A percentile compares a stretch with the other conserved stretches of the same genome.
phyloP scores from a whole-genome alignment of 2,797 vertebrate genomes.

The Acrocephalus scirpaceus region DNA sequence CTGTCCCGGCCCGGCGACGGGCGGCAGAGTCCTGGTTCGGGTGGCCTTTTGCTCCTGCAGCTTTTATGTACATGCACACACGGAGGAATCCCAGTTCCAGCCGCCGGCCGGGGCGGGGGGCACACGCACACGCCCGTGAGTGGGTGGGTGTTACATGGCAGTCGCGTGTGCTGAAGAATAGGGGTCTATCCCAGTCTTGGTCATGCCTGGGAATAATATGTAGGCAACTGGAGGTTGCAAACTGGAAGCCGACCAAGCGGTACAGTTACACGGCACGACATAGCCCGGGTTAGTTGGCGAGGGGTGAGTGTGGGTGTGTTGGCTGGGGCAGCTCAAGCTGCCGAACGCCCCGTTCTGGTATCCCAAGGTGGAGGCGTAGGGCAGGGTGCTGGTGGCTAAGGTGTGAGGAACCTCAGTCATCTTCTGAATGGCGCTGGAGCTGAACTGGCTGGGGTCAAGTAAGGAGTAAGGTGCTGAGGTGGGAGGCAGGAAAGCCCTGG shows the following conservation, averaged over 20 bases:
- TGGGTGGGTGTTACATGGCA: slow-evolving; percentile 88
- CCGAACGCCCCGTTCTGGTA: slow-evolving; percentile 98
- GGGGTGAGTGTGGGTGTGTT: slow-evolving; percentile 99
- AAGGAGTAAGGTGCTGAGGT: slow-evolving; percentile 93
- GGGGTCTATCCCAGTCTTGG: slow-evolving; percentile 97
- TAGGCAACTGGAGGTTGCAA: slow-evolving; percentile 99
- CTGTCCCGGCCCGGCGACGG: slow-evolving; percentile 47
- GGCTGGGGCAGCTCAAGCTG: slow-evolving; percentile 92
- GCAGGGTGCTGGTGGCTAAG: slow-evolving; percentile 91
- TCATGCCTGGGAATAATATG: slow-evolving; percentile 99
- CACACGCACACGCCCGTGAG: not conserved
- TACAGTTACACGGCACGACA: slow-evolving; percentile 98
- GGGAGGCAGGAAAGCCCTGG: slow-evolving; percentile 93
- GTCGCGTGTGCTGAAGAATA: slow-evolving; percentile 95
- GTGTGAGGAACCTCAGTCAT: slow-evolving; percentile 98
- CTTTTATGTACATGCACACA: slow-evolving; percentile 87
- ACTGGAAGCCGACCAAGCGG: slow-evolving; percentile 95
- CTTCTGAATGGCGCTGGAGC: slow-evolving; percentile 96
- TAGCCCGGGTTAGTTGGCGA: slow-evolving; percentile 99
- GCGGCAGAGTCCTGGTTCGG: slow-evolving; percentile 46
- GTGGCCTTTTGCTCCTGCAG: slow-evolving; percentile 66
- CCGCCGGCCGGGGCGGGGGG: slow-evolving; percentile 39
- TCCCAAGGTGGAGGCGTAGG: slow-evolving; percentile 96
- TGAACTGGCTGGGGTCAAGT: slow-evolving; percentile 97
- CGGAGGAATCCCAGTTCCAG: slow-evolving; percentile 82